Percentiles rank a stretch among this genome's conserved stretches.
These are phyloP conservation scores for Kryphioiulus occultus DNA, from an alignment of 2,888 invertebrate genomes.

Conservation along the genomic window DNA sequence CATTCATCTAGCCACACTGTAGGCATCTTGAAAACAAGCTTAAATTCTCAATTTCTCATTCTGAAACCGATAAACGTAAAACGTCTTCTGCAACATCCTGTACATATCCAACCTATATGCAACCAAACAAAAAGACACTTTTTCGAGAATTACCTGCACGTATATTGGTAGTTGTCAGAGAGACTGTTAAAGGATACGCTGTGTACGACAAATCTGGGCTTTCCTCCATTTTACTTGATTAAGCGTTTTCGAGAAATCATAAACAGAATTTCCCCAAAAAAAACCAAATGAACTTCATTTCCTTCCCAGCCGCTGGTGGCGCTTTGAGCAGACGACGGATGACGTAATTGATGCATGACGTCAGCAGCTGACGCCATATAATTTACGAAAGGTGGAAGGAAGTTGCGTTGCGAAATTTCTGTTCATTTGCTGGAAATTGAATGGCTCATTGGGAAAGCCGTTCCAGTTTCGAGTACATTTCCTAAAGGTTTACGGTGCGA, in stretches of 20 bases:
- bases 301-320: neutral
- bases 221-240: neutral
- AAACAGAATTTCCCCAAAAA: neutral
- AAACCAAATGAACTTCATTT: neutral
- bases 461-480: neutral
- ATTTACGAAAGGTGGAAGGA: slow-evolving; percentile 20
- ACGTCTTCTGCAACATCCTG: neutral
- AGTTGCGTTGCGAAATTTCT: slow-evolving; percentile 22
- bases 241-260: neutral
- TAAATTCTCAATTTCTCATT: too few species aligned
- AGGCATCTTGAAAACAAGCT: too few species aligned
- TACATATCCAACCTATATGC: too few species aligned
- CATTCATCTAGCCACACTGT: too few species aligned
- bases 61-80: neutral
- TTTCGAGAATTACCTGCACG: neutral
- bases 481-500: neutral
- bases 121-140: neutral
- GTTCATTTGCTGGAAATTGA: neutral
- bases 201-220: neutral
- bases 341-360: neutral
- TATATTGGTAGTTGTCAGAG: neutral
- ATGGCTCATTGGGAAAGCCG: neutral
- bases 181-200: neutral
- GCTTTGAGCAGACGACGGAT: neutral
- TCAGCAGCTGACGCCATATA: neutral